Base-by-base conservation (phyloP, 2,888 invertebrate genomes). In the Selenia dentaria region DNA sequence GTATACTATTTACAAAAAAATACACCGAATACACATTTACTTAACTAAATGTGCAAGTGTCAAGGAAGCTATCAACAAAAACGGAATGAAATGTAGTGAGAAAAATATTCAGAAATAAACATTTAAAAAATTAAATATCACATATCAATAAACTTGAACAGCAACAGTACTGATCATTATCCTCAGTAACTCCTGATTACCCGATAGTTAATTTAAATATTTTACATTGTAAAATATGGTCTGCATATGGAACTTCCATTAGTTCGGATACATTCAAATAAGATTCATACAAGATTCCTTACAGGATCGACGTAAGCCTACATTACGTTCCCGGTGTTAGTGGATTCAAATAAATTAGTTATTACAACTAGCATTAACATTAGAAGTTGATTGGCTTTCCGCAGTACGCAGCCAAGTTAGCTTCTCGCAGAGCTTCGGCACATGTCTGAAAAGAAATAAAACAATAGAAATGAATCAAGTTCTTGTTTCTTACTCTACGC, bases 371-470 rank as follows among this genome's bases (percentile, higher is more conserved):
- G 55, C 41, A 46, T 59, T 74, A 62, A 52, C 39, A 50, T 72
- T 95, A 96, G 83, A 98, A 99, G 92, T 99, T 99, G 86, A 99
- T 99, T 22, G 99, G 94, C 91, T 99, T 99, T 70, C 99, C 99
- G 79, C 93, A 95, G 82, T 97, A 98, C 14, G 99, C 99, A 8
- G 97, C 96, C 60, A 99, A 78, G 79, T 98, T 98, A 20, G 99
- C 99, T 92, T 99, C 99, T 78, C 99, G 94, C 45, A 99, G 92
- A 1, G 99, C 99, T 90, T 99, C 99, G 3, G 99, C 92, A 68
- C 98, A 98, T 33, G 99, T 99, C 98, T 98, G 92, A 0, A 92
- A 93, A 52, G 32, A 38, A 33, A 45, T 14, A 34, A 20, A 9
- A 12, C n/a, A 13, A 14, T 34, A 12, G n/a, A n/a, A n/a, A n/a